A percentile compares a stretch with the other conserved stretches of the same genome.
Evolutionary conservation across 2,797 vertebrate genomes (phyloP).

Genomic region (Peromyscus melanophrys): DNA sequence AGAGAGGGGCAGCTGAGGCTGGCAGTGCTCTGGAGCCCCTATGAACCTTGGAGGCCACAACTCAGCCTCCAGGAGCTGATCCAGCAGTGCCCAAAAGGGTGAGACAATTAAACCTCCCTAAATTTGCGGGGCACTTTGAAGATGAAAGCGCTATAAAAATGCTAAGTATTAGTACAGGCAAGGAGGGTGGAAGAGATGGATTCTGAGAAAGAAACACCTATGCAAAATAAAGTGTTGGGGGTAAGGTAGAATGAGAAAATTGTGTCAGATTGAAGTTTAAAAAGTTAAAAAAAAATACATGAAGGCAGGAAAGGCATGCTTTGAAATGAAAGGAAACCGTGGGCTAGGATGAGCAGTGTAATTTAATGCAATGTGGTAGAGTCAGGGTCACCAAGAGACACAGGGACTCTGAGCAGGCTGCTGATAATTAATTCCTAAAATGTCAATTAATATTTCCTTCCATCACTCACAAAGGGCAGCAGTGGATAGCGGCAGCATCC

Average conservation of each 20-base stretch:
- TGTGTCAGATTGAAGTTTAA: background rate
- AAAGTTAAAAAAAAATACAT: background rate
- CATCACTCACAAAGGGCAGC: background rate
- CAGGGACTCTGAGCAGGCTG: background rate
- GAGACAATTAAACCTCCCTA: slow-evolving; percentile 61
- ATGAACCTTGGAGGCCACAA: fast-evolving
- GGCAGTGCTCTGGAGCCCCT: fast-evolving
- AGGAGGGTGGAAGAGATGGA: background rate
- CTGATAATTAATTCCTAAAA: slow-evolving; percentile 68
- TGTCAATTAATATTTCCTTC: slow-evolving; percentile 67
- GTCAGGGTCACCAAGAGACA: slow-evolving; percentile 35
- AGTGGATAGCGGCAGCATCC: background rate
- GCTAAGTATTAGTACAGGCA: slow-evolving; percentile 47
- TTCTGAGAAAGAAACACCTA: background rate
- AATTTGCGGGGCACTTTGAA: slow-evolving; percentile 37
- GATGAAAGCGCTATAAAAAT: slow-evolving; percentile 64
- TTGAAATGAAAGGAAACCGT: background rate
- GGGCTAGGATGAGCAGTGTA: background rate
- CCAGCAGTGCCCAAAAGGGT: background rate
- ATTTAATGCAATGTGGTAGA: slow-evolving; percentile 24
- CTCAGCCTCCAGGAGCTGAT: background rate
- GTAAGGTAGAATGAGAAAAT: background rate
- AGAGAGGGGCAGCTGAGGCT: background rate
- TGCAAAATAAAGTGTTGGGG: fast-evolving
- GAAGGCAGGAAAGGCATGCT: background rate